Conservation (phyloP, 2,888 invertebrate species). For the Aphrophora alni region DNA sequence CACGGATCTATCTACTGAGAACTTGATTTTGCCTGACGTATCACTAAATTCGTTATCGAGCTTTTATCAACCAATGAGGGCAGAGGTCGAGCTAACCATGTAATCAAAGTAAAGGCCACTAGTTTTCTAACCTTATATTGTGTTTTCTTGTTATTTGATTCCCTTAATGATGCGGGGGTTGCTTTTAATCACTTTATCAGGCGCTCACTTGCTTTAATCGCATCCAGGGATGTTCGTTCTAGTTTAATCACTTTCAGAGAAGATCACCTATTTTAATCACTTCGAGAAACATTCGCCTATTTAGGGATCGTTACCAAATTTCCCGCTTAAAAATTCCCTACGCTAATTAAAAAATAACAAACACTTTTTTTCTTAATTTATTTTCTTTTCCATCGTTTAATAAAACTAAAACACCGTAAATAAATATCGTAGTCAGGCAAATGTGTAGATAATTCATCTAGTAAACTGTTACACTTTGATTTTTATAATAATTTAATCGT, state of each 20-base stretch:
- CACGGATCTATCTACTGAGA: neutral
- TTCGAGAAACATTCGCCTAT: too few species aligned
- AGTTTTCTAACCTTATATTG: neutral
- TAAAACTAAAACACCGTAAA: too few species aligned
- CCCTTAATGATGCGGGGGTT: neutral
- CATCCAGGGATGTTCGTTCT: neutral
- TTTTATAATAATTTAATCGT: too few species aligned
- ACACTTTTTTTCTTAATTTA: too few species aligned
- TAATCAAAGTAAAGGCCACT: conserved; percentile 1
- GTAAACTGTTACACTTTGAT: too few species aligned
- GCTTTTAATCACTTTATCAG: neutral
- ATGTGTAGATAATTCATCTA: too few species aligned
- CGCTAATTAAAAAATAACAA: too few species aligned
- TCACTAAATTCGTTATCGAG: neutral
- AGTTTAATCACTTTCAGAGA: neutral
- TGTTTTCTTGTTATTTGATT: neutral
- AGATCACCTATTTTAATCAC: too few species aligned
- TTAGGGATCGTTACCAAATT: too few species aligned
- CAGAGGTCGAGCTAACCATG: neutral
- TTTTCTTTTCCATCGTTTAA: too few species aligned
- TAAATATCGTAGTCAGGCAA: too few species aligned
- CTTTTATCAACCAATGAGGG: neutral
- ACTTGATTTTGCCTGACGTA: neutral
- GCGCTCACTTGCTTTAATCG: neutral
- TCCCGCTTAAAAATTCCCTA: too few species aligned